phyloP scores from a whole-genome alignment of 2,113 vertebrate species.

The Aegotheles bennettii region DNA sequence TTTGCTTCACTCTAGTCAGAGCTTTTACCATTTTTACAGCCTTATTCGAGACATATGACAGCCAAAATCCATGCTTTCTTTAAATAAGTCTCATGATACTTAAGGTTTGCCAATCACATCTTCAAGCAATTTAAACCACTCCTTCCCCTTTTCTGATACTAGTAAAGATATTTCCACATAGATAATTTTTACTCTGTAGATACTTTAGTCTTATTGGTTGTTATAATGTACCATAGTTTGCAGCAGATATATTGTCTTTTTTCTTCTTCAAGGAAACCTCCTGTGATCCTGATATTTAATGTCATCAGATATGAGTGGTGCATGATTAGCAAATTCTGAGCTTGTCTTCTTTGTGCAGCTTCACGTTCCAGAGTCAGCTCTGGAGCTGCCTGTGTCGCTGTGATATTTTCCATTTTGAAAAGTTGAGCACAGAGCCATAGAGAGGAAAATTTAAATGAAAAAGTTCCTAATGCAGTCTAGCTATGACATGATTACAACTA shows the following conservation, averaged over 20 bases:
- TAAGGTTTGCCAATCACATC: background rate
- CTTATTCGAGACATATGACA: background rate
- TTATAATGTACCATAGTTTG: background rate
- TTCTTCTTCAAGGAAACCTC: background rate
- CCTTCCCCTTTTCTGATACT: background rate
- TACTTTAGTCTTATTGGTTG: background rate
- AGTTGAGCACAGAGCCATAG: background rate
- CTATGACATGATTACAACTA: conserved; percentile 38
- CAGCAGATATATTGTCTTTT: background rate
- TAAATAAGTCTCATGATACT: background rate
- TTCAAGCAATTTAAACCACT: background rate
- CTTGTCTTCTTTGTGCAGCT: background rate
- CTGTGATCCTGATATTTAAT: background rate
- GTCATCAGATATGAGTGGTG: background rate
- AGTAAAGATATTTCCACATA: background rate
- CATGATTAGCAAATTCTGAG: background rate
- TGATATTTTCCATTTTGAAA: background rate
- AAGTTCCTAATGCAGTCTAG: conserved; percentile 23
- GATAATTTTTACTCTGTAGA: background rate
- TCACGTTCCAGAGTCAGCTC: background rate
- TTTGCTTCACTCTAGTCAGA: background rate
- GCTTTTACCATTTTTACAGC: background rate
- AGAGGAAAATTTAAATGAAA: conserved; percentile 26
- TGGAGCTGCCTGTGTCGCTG: background rate
- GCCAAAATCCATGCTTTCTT: background rate